Conservation (phyloP, 1,140 invertebrate species). For the Dufourea novaeangliae region DNA sequence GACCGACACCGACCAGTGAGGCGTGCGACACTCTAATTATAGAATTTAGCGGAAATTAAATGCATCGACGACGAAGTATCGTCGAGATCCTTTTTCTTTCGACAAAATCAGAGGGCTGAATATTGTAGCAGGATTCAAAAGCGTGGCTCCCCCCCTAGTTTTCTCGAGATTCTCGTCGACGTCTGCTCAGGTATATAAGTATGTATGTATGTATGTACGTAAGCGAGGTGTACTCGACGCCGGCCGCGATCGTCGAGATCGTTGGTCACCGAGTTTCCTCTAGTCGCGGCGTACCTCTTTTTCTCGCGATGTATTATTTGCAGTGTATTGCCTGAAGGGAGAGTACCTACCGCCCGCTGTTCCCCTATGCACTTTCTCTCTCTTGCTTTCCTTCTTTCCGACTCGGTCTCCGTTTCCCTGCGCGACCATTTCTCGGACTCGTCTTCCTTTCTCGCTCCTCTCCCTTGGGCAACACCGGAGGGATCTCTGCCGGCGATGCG, state of each 20-base stretch:
- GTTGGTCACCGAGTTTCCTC: neutral
- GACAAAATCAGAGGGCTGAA: too few species aligned
- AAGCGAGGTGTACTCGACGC: neutral
- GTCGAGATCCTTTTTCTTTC: neutral
- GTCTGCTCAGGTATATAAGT: too few species aligned
- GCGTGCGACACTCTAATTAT: too few species aligned
- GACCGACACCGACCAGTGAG: too few species aligned
- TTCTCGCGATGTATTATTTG: constrained; percentile 13
- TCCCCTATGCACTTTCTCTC: neutral
- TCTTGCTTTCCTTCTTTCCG: constrained; percentile 6
- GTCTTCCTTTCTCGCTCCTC: constrained; percentile 2
- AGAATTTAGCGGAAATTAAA: neutral
- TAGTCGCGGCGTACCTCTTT: neutral
- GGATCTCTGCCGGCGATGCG: constrained; percentile 50
- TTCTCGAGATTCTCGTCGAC: too few species aligned
- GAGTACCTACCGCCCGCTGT: constrained; percentile 6
- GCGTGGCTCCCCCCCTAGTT: too few species aligned
- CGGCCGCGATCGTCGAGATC: constrained; percentile 1
- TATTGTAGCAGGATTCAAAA: too few species aligned
- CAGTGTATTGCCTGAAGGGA: constrained; percentile 11
- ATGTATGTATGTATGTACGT: too few species aligned
- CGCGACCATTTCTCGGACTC: too few species aligned
- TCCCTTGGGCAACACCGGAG: constrained; percentile 32
- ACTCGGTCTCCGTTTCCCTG: too few species aligned
- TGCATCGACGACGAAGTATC: neutral